phyloP scores from a whole-genome alignment of 2,888 invertebrate species.

The Kuschelorhynchus macadamiae region DNA sequence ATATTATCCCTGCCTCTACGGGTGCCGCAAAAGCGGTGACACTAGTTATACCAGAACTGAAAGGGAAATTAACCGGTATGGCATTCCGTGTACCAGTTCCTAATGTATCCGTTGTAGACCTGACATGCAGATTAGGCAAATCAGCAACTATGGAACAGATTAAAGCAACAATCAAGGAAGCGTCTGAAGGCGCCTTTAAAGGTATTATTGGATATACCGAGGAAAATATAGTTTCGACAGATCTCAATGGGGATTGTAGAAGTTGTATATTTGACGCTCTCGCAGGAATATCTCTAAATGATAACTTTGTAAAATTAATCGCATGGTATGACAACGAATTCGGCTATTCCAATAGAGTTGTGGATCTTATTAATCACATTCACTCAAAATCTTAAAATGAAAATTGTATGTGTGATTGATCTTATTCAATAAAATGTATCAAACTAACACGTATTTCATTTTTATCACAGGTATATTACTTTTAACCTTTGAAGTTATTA shows the following conservation, averaged over 20 bases:
- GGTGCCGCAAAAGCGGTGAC: constrained; percentile 88
- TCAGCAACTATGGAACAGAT: constrained; percentile 90
- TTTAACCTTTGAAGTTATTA: too few species aligned
- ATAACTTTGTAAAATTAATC: constrained; percentile 96
- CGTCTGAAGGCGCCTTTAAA: constrained; percentile 87
- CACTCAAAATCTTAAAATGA: constrained; percentile 70
- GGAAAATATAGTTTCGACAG: constrained; percentile 95
- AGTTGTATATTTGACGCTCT: constrained; percentile 89
- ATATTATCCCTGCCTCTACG: constrained; percentile 83
- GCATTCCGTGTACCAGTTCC: constrained; percentile 98
- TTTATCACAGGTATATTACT: too few species aligned
- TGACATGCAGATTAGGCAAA: constrained; percentile 82
- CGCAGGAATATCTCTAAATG: constrained; percentile 94
- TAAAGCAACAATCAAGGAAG: constrained; percentile 85
- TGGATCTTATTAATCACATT: constrained; percentile 95
- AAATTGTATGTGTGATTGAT: too few species aligned
- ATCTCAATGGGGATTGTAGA: constrained; percentile 82
- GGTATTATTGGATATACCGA: constrained; percentile 96
- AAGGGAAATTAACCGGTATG: constrained; percentile 90
- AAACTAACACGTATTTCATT: too few species aligned
- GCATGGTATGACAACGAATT: constrained; percentile 99
- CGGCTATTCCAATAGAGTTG: constrained; percentile 97
- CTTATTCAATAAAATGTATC: too few species aligned
- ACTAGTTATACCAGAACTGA: constrained; percentile 84
- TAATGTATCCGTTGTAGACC: constrained; percentile 98